Conservation (phyloP, 2,797 vertebrate genomes). For the Coendou prehensilis region DNA sequence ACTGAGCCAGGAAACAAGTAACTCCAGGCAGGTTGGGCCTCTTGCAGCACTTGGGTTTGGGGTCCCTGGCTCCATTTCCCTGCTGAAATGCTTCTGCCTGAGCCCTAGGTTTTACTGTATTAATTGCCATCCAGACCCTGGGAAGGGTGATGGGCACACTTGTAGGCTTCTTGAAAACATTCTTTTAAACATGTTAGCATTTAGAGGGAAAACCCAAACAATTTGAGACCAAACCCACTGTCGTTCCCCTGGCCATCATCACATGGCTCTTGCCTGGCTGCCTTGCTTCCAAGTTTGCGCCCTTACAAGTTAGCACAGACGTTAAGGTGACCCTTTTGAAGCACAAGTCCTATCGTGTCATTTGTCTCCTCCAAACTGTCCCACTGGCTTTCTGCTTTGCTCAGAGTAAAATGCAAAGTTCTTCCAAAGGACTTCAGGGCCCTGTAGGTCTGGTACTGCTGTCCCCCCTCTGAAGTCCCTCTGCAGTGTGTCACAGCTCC, state of each 20-base stretch:
- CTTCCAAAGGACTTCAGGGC: neutral
- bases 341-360: neutral
- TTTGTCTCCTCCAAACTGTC: neutral
- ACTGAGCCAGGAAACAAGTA: slow-evolving; percentile 59
- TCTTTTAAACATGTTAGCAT: neutral
- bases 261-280: neutral
- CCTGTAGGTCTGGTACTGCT: neutral
- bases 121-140: slow-evolving; percentile 22
- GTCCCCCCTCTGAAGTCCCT: accelerated
- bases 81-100: neutral
- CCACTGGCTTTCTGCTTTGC: neutral
- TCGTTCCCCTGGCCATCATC: neutral
- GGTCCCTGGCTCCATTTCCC: neutral
- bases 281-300: neutral
- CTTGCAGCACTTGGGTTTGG: neutral
- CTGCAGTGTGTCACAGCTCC: accelerated
- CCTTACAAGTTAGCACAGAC: neutral
- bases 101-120: slow-evolving; percentile 25
- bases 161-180: neutral
- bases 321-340: neutral
- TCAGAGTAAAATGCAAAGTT: neutral
- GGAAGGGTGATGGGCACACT: neutral
- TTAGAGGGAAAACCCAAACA: neutral
- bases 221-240: neutral
- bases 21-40: slow-evolving; percentile 43